phyloP scores from a whole-genome alignment of 2,113 vertebrate genomes.

The Manacus vitellinus region DNA sequence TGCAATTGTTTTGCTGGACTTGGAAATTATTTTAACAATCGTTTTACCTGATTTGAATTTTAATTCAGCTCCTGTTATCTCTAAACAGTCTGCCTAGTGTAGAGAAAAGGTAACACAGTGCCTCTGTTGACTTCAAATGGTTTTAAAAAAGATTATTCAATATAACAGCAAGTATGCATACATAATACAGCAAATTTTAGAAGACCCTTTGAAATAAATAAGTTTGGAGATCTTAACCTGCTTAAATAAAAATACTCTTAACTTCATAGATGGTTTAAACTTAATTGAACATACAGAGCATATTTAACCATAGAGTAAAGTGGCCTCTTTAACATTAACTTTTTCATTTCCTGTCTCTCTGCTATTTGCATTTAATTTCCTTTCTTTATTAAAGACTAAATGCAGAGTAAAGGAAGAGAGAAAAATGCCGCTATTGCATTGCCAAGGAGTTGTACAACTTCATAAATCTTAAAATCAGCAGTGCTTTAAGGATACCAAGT shows the following conservation, averaged over 20 bases:
- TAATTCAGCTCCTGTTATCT: not conserved
- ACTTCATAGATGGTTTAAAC: not conserved
- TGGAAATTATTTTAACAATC: not conserved
- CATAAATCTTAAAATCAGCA: conserved; percentile 30
- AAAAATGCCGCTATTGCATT: not conserved
- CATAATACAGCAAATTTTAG: not conserved
- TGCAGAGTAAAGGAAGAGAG: not conserved
- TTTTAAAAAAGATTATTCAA: not conserved
- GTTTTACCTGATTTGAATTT: not conserved
- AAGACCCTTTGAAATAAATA: not conserved
- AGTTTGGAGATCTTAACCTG: not conserved
- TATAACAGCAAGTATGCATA: not conserved
- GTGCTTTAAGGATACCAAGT: not conserved
- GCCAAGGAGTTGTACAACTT: not conserved
- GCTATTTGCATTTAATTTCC: conserved; percentile 59
- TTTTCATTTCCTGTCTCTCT: conserved; percentile 52
- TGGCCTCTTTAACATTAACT: conserved; percentile 6
- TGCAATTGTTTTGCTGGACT: not conserved
- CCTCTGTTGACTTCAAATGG: not conserved
- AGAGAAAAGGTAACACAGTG: not conserved
- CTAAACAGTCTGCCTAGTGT: not conserved
- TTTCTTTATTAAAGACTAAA: conserved; percentile 25
- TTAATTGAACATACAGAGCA: not conserved
- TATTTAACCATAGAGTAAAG: not conserved
- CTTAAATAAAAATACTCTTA: not conserved